Base-by-base conservation (phyloP, 2,113 vertebrate genomes). In the Cephalopholis sonnerati region DNA sequence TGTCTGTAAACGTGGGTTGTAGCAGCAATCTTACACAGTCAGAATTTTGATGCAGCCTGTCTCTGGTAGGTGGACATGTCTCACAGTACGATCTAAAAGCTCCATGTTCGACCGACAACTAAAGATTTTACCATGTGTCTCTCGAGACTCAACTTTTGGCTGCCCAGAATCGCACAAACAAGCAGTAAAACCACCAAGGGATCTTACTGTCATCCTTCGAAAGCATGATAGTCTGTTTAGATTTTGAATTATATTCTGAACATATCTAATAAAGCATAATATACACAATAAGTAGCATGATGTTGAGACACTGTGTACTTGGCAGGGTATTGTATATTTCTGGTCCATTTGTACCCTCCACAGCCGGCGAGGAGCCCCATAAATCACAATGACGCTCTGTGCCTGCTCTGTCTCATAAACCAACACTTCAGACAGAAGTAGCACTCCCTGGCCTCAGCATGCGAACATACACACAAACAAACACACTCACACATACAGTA, bases 371-470 rank as follows among this genome's bases (percentile, higher is more conserved):
- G 53, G 63, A 82, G 44, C 57, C 54, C 62, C 83, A 74, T 94
- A 92, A 93, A 95, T 93, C 93, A 85, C 69, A 82, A 13, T 74
- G 84, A 85, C 82, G 81, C 58, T 44, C 51, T 64, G 46, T 11
- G 54, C 75, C 81, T 90, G 83, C 46, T 74, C 67, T 79, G 83
- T 76, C 85, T 92, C 83, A 85, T 92, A 89, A 92, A 91, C 63
- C 62, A 67, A 77, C 36, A 77, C 32, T 5, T 71, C 63, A 80
- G 65, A 87, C 53, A 63, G 61, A 64, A 61, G 78, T 18, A 78
- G 57, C 27, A 66, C 51, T 59, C 58, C 3, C 18, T 62, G 29
- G 55, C 53, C 50, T 55, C 46, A 36, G 46, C 29, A 74, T 68
- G 77, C 82, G 54, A 78, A 81, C 59, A 74, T 27, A 65, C 39